A percentile compares a stretch with the other conserved stretches of the same genome.
Conservation (phyloP, 2,113 vertebrate species). For the Osmerus mordax region DNA sequence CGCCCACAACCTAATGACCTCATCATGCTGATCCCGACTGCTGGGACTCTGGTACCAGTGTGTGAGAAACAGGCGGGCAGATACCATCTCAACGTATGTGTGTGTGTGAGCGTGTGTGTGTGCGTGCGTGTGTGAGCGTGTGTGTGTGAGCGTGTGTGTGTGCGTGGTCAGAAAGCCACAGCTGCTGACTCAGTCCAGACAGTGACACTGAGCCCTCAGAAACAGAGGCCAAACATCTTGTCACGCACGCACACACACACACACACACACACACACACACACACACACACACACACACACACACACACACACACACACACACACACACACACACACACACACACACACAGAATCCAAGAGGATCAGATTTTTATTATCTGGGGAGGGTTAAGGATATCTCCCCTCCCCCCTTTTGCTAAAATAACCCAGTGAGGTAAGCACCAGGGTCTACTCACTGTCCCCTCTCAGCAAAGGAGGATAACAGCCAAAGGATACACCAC, state of each 20-base stretch:
- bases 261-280: slow-evolving; percentile 5
- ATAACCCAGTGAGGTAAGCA: slow-evolving; percentile 70
- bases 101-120: neutral
- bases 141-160: neutral
- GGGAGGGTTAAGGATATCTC: slow-evolving; percentile 40
- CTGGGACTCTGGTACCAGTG: neutral
- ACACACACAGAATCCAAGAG: slow-evolving; percentile 14
- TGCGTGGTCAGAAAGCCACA: neutral
- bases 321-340: slow-evolving; percentile 1
- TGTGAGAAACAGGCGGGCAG: neutral
- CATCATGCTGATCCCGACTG: slow-evolving; percentile 23
- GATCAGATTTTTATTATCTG: slow-evolving; percentile 68
- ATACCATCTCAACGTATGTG: neutral
- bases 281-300: slow-evolving; percentile 5
- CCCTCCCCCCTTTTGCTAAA: slow-evolving; percentile 58
- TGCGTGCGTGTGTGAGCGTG: slow-evolving; percentile 12
- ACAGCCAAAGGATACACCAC: slow-evolving; percentile 1
- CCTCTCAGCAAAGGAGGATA: slow-evolving; percentile 38
- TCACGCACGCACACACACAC: neutral
- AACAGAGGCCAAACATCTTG: too few species aligned
- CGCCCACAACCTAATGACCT: slow-evolving; percentile 18
- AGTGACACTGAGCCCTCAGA: slow-evolving; percentile 17
- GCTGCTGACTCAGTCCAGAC: slow-evolving; percentile 45
- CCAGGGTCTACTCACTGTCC: slow-evolving; percentile 48
- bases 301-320: slow-evolving; percentile 4